Evolutionary conservation across 2,888 invertebrate species (phyloP).

Genomic region (Lycaena phlaeas): DNA sequence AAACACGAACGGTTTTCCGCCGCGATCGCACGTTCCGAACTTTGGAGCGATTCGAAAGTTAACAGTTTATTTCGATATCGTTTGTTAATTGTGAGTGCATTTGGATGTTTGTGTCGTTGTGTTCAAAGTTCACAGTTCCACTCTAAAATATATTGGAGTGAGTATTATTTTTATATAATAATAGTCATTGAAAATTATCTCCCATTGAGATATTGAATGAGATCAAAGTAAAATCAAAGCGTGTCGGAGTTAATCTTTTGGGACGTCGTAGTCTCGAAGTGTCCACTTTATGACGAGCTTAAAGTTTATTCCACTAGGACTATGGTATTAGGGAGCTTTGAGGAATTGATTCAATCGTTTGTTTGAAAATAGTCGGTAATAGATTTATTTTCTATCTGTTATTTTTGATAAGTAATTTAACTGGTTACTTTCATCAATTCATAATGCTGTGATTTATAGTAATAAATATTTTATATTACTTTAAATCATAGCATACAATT

Average conservation of each 20-base stretch:
- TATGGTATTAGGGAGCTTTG: conserved; percentile 7
- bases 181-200: conserved; percentile 3
- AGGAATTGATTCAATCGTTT: background rate
- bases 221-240: conserved; percentile 51
- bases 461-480: no score
- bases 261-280: conserved; percentile 49
- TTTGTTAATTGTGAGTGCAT: conserved; percentile 19
- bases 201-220: conserved; percentile 10
- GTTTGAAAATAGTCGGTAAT: background rate
- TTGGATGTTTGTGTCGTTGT: conserved; percentile 58
- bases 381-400: background rate
- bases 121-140: conserved; percentile 25
- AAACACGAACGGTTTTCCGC: conserved; percentile 66
- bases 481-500: no score
- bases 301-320: conserved; percentile 13
- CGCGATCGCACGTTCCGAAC: conserved; percentile 45
- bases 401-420: background rate
- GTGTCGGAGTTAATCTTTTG: conserved; percentile 59
- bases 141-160: conserved; percentile 41
- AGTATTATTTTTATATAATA: conserved; percentile 33
- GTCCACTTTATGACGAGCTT: conserved; percentile 37
- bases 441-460: no score
- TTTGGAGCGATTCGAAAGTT: conserved; percentile 38
- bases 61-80: conserved; percentile 18
- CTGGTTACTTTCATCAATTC: no score